Base-by-base conservation (phyloP, 2,888 invertebrate species). In the Aphidius colemani region DNA sequence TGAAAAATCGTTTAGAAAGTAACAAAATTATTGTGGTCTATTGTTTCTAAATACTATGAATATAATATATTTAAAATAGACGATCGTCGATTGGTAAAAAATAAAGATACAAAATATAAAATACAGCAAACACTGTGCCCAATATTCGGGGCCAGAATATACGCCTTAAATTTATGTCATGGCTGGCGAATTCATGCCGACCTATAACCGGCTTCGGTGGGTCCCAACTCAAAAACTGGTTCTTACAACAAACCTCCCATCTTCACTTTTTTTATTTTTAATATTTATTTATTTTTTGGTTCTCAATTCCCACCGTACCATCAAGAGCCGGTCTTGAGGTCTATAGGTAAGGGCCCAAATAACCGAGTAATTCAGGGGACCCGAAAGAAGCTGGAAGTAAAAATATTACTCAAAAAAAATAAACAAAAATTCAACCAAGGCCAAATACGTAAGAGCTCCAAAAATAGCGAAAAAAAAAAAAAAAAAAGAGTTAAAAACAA, bases 141-240 rank as follows among this genome's bases (percentile, higher is more conserved):
- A 51, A 39, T 51, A 43, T 41, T 7, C 30, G 1, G 39, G 30
- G 43, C 43, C 13, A 18, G 18, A 5, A 39, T 43, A 39, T 41
- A 43, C 30, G 13, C 13, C 13, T 51, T 43, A 51, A 64, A 64
- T 64, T 64, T 56, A 64, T 64, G 61, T 61, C 57, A 64, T 56
- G 64, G 51, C 48, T 64, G 18, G 56, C 64, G 56, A 61, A 64
- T 64, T 57, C 49, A 45, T 64, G 57, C 45, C 57, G 56, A 53
- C 18, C 56, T 39, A 5, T 30, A 64, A 64, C 50, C 60, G 64
- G 64, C 64, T 64, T 51, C 51, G 53, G 45, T 61, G 65, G 56
- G 48, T 45, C 60, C 64, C 65, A 58, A 64, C 65, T 55, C 62
- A 18, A 11, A 67, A 70, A 71, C 71, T 56, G 64, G 71, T 70